Evolutionary conservation across 2,888 invertebrate species (phyloP).

Genomic region (Nephrotoma guestfalica): DNA sequence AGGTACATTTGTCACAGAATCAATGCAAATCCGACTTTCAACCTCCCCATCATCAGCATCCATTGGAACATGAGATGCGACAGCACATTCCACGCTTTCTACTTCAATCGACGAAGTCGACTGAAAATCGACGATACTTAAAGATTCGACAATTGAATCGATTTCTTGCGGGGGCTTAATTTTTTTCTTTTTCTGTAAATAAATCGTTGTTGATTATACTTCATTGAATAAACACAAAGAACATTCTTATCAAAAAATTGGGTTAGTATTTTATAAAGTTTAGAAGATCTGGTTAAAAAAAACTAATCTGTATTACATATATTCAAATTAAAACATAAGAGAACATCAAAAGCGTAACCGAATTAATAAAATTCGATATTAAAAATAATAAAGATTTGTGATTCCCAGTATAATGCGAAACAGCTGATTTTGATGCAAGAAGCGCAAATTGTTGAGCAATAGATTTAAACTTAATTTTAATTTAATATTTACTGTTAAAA

Average conservation of each 20-base stretch:
- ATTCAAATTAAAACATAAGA: too few species aligned
- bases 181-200: conserved; percentile 2
- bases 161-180: not conserved
- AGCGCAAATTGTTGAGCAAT: not conserved
- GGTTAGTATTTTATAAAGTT: not conserved
- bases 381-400: not conserved
- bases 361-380: not conserved
- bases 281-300: not conserved
- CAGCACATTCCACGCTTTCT: not conserved
- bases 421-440: not conserved
- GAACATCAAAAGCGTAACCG: not conserved
- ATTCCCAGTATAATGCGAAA: not conserved
- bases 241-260: not conserved
- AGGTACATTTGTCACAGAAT: not conserved
- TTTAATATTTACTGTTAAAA: not conserved
- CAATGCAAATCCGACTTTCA: not conserved
- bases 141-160: not conserved
- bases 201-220: not conserved
- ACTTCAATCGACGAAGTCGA: not conserved
- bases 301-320: not conserved
- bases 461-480: not conserved
- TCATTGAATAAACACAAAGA: not conserved
- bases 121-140: not conserved
- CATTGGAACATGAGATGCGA: not conserved
- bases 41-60: not conserved